Base-by-base conservation (phyloP, 2,888 invertebrate species). In the Parascotia fuliginaria region DNA sequence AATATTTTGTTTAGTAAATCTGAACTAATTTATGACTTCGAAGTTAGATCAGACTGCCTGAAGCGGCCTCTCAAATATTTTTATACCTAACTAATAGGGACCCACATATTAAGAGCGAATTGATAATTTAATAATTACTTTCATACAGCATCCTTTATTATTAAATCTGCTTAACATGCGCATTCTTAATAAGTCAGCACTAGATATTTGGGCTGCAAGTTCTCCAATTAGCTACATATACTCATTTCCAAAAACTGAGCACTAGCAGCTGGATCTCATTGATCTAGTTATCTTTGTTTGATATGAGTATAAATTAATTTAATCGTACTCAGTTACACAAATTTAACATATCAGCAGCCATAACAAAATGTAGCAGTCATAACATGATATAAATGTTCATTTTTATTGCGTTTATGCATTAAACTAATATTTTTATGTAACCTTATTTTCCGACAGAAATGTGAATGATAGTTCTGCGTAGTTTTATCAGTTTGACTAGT, bases 91-190 rank as follows among this genome's bases (percentile, higher is more conserved):
- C n/a, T n/a, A n/a, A n/a, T n/a, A n/a, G n/a, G n/a, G n/a, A n/a
- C n/a, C n/a, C n/a, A n/a, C n/a, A n/a, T n/a, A n/a, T n/a, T n/a
- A n/a, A n/a, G n/a, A n/a, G n/a, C n/a, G n/a, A n/a, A n/a, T n/a
- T n/a, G n/a, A n/a, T n/a, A n/a, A n/a, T n/a, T n/a, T n/a, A n/a
- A n/a, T n/a, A n/a, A n/a, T n/a, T n/a, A n/a, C n/a, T n/a, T n/a
- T n/a, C n/a, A 43, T 47, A 38, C 51, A 47, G 47, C 51, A 42
- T 51, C 47, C 51, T 44, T 44, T 14, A 41, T 38, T n/a, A n/a
- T n/a, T n/a, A n/a, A n/a, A n/a, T n/a, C n/a, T n/a, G n/a, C n/a
- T n/a, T n/a, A n/a, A n/a, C n/a, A n/a, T n/a, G n/a, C n/a, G n/a
- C n/a, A n/a, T n/a, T n/a, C n/a, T n/a, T n/a, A n/a, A 14, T 31